These are phyloP conservation scores for Leptobrachium leishanense DNA, from an alignment of 2,113 vertebrate genomes.

Conservation along the genomic window DNA sequence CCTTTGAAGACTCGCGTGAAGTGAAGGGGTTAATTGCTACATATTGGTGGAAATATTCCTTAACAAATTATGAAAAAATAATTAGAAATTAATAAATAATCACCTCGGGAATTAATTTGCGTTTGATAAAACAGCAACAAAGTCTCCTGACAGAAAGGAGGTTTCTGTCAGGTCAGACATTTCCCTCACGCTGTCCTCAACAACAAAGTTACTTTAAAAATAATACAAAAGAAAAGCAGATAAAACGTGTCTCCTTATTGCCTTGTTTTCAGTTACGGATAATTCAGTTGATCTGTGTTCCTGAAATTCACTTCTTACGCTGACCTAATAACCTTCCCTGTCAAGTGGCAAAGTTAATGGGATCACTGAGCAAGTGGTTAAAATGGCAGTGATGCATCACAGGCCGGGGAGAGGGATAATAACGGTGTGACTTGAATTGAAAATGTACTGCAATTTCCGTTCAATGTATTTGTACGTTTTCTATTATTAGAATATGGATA, in stretches of 20 bases:
- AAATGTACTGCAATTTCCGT: conserved; percentile 37
- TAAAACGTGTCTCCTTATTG: background rate
- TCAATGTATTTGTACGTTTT: conserved; percentile 40
- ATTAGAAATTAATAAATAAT: too few species aligned
- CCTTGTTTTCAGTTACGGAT: conserved; percentile 34
- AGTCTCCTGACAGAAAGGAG: too few species aligned
- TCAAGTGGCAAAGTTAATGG: conserved; percentile 49
- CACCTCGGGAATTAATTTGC: too few species aligned
- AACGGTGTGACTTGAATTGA: conserved; percentile 42
- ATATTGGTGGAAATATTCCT: too few species aligned
- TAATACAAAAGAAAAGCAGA: too few species aligned
- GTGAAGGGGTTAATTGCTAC: too few species aligned
- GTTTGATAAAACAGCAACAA: too few species aligned
- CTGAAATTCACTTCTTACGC: conserved; percentile 44
- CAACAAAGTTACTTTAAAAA: too few species aligned
- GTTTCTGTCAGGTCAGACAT: too few species aligned
- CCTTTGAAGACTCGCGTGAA: too few species aligned
- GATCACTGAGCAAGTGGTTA: conserved; percentile 44
- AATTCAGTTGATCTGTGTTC: conserved; percentile 31
- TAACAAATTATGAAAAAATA: too few species aligned
- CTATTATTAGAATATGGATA: conserved; percentile 51
- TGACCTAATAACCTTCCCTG: conserved; percentile 46
- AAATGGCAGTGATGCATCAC: conserved; percentile 47
- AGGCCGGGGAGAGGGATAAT: conserved; percentile 43
- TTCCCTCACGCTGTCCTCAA: too few species aligned